These are phyloP conservation scores for Ptychadena robeensis DNA, from an alignment of 2,797 vertebrate genomes.

Conservation along the genomic window DNA sequence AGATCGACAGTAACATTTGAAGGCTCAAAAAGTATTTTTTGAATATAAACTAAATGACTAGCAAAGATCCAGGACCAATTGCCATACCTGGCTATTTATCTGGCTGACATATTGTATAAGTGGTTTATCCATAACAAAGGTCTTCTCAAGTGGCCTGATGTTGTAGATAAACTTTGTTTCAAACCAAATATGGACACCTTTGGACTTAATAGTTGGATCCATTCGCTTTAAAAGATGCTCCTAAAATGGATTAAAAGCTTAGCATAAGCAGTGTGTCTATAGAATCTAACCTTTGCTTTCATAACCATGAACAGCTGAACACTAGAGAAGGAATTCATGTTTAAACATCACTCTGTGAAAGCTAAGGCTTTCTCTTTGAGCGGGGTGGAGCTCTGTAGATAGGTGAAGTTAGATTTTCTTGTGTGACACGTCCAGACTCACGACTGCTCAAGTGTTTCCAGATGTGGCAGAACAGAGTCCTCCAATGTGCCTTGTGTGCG, in stretches of 20 bases:
- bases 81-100: too few relatives aligned
- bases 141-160: too few relatives aligned
- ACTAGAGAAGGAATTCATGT: not conserved
- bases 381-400: constrained; percentile 19
- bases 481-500: constrained; percentile 60
- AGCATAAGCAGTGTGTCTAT: not conserved
- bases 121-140: too few relatives aligned
- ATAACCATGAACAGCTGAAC: not conserved
- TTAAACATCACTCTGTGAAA: not conserved
- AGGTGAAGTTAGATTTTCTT: constrained; percentile 46
- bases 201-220: not conserved
- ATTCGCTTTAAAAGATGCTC: not conserved
- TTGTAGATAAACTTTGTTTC: too few relatives aligned
- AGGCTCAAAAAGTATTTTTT: too few relatives aligned
- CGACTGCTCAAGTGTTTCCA: constrained; percentile 59
- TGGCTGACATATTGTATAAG: too few relatives aligned
- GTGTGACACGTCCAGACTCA: constrained; percentile 56
- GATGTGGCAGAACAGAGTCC: constrained; percentile 61
- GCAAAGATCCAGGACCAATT: too few relatives aligned
- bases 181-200: too few relatives aligned
- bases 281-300: not conserved
- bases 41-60: too few relatives aligned
- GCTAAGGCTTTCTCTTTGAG: not conserved
- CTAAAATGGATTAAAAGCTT: not conserved
- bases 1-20: too few relatives aligned